Conservation (phyloP, 2,797 vertebrate genomes). For the Vespertilio murinus region DNA sequence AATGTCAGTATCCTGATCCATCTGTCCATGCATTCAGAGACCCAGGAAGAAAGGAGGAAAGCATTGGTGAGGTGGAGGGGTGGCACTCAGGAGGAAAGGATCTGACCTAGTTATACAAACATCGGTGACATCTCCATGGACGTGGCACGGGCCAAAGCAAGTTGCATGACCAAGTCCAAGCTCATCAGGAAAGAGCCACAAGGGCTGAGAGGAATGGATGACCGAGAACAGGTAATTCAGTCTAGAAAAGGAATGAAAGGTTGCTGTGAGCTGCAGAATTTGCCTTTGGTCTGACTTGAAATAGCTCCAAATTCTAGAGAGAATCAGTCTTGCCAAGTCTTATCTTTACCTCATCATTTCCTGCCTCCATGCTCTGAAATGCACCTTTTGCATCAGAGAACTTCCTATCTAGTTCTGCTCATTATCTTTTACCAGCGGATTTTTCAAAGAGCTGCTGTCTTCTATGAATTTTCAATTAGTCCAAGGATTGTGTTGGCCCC, state of each 20-base stretch:
- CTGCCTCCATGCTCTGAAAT: background rate
- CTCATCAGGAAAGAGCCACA: background rate
- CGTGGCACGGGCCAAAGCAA: rapidly evolving
- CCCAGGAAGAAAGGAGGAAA: too few relatives aligned
- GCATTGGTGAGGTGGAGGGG: background rate
- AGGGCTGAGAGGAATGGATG: background rate
- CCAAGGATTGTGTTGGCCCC: background rate
- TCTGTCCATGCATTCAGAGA: background rate
- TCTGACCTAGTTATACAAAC: rapidly evolving
- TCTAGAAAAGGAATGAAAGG: background rate
- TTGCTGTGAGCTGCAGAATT: background rate
- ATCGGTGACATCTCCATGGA: background rate
- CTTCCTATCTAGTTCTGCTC: background rate
- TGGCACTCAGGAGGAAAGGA: background rate
- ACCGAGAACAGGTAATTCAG: background rate
- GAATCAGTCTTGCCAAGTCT: background rate
- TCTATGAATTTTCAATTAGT: background rate
- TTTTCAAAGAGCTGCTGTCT: background rate
- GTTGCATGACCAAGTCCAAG: background rate
- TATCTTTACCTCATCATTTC: background rate
- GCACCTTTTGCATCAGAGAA: background rate
- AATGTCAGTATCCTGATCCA: background rate
- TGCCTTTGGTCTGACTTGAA: background rate
- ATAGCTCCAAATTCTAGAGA: background rate
- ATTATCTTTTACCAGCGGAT: background rate